Evolutionary conservation across 2,888 invertebrate species (phyloP), one percentile per base, ranked within the genome.

Genomic region (Selenia dentaria): DNA sequence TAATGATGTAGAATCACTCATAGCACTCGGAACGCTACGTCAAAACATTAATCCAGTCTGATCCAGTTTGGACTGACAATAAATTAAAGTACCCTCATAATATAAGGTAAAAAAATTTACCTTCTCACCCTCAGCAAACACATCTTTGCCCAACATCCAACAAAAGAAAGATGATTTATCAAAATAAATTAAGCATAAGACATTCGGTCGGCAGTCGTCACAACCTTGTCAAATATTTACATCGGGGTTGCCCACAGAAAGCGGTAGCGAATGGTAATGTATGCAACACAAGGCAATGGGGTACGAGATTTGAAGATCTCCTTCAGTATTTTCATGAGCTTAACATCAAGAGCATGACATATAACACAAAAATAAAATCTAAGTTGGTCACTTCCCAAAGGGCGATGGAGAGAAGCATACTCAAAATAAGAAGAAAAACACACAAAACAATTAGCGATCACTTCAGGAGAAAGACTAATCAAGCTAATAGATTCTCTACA

Each of bases 111-210:
- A 22, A 6, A 6, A 42, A n/a, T 32, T 55, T 41, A 41, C 56
- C 44, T 59, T 35, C 32, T 36, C 49, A 52, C 54, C 67, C 63
- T 68, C 39, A 41, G 59, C 65, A 79, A 74, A 79, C 57, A 70
- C 64, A 71, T 67, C 72, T 75, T 70, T 68, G 67, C 56, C 56
- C 57, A 65, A 51, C 47, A 51, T 58, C 56, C 63, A 67, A 72
- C 50, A 70, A 71, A 71, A 74, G 51, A 58, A 79, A 81, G 83
- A 87, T 88, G 84, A 90, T 89, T 86, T 83, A 83, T 88, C 88
- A 89, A 88, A 89, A 87, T 88, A 90, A 90, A 90, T 89, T 87
- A 89, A 73, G 80, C 88, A 85, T 86, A 86, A 87, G 86, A 84
- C 83, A 84, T 84, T 77, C 74, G 67, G 69, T 64, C 70, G 71